Evolutionary conservation across 1,140 invertebrate species (phyloP).

Genomic region (Cylas formicarius): DNA sequence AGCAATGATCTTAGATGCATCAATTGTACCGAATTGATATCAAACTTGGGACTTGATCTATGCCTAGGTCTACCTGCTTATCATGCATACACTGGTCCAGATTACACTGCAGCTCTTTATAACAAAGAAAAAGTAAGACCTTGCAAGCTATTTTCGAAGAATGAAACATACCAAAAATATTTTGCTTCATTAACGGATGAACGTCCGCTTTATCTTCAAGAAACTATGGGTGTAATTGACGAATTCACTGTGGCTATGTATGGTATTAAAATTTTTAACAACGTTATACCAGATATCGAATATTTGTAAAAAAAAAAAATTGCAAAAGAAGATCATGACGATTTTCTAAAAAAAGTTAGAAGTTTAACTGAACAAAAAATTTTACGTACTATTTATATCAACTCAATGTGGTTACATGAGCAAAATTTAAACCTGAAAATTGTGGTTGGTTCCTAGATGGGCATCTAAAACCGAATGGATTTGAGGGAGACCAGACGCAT

Average conservation of each 20-base stretch:
- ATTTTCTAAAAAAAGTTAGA: conserved; percentile 5
- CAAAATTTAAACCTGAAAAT: too few relatives aligned
- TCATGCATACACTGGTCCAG: conserved; percentile 9
- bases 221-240: conserved; percentile 29
- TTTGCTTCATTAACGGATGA: conserved; percentile 32
- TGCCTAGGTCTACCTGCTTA: conserved; percentile 9
- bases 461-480: too few relatives aligned
- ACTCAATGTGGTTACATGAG: conserved; percentile 2
- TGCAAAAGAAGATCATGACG: conserved; percentile 8
- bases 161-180: conserved; percentile 30
- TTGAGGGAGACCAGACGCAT: too few relatives aligned
- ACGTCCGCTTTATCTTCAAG: conserved; percentile 30
- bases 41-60: conserved; percentile 7
- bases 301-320: neutral
- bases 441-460: too few relatives aligned
- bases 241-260: conserved; percentile 2
- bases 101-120: conserved; percentile 13
- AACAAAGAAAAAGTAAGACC: conserved; percentile 6
- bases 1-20: conserved; percentile 26
- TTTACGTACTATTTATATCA: neutral
- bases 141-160: conserved; percentile 16
- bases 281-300: conserved; percentile 5
- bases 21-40: conserved; percentile 27
- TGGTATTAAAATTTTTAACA: conserved; percentile 5
- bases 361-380: conserved; percentile 7